A percentile compares a stretch with the other conserved stretches of the same genome.
Conservation (phyloP, 2,797 vertebrate genomes). For the Anolis apletophallus region DNA sequence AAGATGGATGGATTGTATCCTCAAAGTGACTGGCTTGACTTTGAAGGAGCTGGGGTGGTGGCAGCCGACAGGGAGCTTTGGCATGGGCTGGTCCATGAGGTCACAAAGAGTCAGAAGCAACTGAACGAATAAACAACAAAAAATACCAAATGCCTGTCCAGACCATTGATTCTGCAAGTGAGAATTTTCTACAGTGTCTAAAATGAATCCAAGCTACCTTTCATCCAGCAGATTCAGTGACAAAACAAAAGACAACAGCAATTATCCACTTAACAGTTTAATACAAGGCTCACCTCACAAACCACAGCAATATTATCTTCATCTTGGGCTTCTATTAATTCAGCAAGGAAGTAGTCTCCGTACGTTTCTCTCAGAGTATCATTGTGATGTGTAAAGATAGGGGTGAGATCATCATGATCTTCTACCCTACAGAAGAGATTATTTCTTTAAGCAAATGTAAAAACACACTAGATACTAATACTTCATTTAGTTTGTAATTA, state of each 20-base stretch:
- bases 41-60: too few species aligned
- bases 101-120: too few species aligned
- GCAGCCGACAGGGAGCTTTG: too few species aligned
- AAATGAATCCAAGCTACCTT: background rate
- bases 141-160: too few species aligned
- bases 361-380: conserved; percentile 68
- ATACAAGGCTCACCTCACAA: conserved; percentile 84
- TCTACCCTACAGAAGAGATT: conserved; percentile 82
- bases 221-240: background rate
- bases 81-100: too few species aligned
- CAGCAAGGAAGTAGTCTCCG: conserved; percentile 80
- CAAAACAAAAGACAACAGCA: background rate
- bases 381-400: conserved; percentile 78
- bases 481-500: too few species aligned
- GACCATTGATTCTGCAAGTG: background rate
- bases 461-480: background rate
- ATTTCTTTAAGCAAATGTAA: background rate
- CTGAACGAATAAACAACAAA: too few species aligned
- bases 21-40: too few species aligned
- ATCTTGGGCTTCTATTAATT: conserved; percentile 83
- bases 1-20: too few species aligned
- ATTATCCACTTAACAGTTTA: background rate
- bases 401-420: conserved; percentile 87
- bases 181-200: background rate
- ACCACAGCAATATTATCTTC: conserved; percentile 81